Evolutionary conservation across 2,113 vertebrate species (phyloP).

Genomic region (human): DNA sequence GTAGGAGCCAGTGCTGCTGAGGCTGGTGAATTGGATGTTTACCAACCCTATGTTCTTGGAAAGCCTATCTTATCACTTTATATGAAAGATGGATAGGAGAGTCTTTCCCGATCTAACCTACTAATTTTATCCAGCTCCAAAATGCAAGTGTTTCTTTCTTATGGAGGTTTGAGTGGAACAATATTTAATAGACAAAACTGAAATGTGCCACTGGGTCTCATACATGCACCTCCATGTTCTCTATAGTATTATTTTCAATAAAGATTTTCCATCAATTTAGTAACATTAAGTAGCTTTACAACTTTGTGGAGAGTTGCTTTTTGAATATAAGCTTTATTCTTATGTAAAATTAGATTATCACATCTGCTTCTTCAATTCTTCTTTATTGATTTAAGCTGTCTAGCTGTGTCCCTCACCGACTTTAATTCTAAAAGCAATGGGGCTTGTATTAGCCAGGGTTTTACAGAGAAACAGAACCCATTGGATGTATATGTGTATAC

Average conservation of each 20-base stretch:
- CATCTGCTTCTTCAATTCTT: neutral
- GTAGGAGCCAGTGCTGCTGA: conserved; percentile 5
- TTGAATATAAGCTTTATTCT: conserved; percentile 38
- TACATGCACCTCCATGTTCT: neutral
- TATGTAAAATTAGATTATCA: neutral
- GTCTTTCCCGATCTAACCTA: conserved; percentile 58
- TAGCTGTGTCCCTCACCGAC: neutral
- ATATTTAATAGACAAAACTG: neutral
- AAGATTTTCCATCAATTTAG: neutral
- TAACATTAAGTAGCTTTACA: conserved; percentile 10
- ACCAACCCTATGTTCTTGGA: conserved; percentile 72
- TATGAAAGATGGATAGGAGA: conserved; percentile 60
- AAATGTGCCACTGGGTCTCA: neutral
- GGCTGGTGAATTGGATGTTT: conserved; percentile 62
- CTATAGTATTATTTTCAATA: neutral
- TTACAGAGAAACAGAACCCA: conserved; percentile 13
- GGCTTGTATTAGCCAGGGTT: neutral
- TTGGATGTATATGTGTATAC: neutral
- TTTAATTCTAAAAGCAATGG: neutral
- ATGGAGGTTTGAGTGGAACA: neutral
- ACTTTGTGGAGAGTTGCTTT: neutral
- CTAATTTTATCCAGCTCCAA: conserved; percentile 54
- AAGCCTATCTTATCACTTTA: conserved; percentile 64
- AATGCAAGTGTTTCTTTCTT: conserved; percentile 38
- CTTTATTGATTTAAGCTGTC: conserved; percentile 18